These are phyloP conservation scores for Lepisosteus oculatus DNA, from an alignment of 2,113 vertebrate species.

Conservation along the genomic window DNA sequence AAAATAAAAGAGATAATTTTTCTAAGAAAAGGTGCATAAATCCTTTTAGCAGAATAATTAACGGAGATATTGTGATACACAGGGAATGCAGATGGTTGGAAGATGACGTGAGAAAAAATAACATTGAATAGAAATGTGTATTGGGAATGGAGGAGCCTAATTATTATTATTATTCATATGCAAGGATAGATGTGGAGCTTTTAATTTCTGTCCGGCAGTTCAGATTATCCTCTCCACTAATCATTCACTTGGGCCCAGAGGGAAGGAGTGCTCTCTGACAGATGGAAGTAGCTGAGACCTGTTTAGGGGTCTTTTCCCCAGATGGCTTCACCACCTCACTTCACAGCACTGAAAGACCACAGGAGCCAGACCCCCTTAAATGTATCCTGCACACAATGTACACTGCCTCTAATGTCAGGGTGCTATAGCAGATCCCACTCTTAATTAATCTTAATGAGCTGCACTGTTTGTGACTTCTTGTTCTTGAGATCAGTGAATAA, in stretches of 20 bases:
- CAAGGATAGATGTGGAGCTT: background rate
- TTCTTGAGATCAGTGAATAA: conserved; percentile 47
- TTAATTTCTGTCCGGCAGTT: conserved; percentile 27
- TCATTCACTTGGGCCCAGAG: conserved; percentile 38
- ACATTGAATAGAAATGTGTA: no score
- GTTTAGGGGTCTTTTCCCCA: conserved; percentile 37
- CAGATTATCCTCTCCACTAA: conserved; percentile 17
- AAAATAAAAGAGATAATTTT: no score
- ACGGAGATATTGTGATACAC: no score
- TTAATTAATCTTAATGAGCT: conserved; percentile 72
- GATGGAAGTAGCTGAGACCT: conserved; percentile 43
- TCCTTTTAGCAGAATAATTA: no score
- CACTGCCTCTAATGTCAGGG: conserved; percentile 36
- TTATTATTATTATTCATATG: no score
- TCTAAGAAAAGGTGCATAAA: no score
- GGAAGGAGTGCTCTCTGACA: conserved; percentile 37
- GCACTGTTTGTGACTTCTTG: conserved; percentile 60
- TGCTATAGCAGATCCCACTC: conserved; percentile 39
- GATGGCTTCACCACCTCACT: conserved; percentile 38
- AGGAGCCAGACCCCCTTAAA: background rate
- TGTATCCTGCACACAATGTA: conserved; percentile 8
- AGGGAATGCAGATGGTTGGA: no score
- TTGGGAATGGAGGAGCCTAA: no score
- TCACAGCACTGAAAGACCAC: conserved; percentile 22
- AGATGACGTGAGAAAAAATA: no score